Base-by-base conservation (phyloP, 2,113 vertebrate genomes). In the Spea multiplicata region DNA sequence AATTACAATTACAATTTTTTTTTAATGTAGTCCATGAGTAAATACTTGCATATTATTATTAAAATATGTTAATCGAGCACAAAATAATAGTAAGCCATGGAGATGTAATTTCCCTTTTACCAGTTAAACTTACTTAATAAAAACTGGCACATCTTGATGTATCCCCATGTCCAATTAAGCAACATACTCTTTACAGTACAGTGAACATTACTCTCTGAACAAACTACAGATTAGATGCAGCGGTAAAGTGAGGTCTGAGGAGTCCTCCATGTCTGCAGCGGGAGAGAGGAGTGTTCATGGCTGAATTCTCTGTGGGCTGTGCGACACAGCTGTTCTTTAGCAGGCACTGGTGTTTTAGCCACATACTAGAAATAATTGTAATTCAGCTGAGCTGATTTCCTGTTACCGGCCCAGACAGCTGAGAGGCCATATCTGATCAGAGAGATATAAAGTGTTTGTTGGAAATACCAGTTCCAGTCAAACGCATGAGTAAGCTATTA, bases 261-360 rank as follows among this genome's bases (percentile, higher is more conserved):
- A 84, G 83, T 78, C 74, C 85, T 80, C 70, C 44, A 81, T 76
- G 50, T 80, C 81, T 81, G 48, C 59, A 76, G 44, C 75, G 44
- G 73, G 61, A 86, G 82, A 86, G 82, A 84, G 86, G 81, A 85
- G 80, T 82, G 83, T 83, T 86, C 72, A 81, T 80, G 73, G 81
- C 45, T 76, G 71, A 65, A 82, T 52, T 17, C 82, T 73, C 77
- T 30, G 45, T 84, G 81, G 85, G 84, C 83, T 81, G 81, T 80
- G 84, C 81, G 88, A 84, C 84, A 87, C 87, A 90, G 87, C 87
- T 88, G 89, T 83, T 84, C 71, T 84, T 81, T 57, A 84, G 82
- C 82, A 46, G 83, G 82, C 71, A 82, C 81, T 80, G 79, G 76
- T 79, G 76, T 86, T 75, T 81, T 83, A 82, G 78, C 74, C 82